Conservation (phyloP, 2,113 vertebrate genomes). For the Coryphaenoides rupestris region DNA sequence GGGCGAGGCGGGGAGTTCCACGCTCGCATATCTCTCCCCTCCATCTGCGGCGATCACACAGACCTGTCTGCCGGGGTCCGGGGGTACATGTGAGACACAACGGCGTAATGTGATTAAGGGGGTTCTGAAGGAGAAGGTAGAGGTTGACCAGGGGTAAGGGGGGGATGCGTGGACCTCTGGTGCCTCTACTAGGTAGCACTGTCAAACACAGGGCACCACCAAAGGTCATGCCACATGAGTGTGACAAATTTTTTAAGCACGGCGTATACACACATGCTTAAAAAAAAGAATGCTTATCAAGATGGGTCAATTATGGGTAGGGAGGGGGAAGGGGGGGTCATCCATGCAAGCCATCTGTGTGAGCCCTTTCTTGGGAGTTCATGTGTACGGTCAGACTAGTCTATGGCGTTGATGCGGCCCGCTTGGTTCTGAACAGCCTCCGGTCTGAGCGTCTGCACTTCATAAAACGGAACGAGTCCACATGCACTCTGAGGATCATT, state of each 20-base stretch:
- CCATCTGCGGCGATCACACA: slow-evolving; percentile 58
- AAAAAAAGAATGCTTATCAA: slow-evolving; percentile 19
- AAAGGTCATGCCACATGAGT: slow-evolving; percentile 12
- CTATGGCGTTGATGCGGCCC: background rate
- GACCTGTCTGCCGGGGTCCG: slow-evolving; percentile 27
- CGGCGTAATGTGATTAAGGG: slow-evolving; percentile 63
- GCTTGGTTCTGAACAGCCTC: slow-evolving; percentile 25
- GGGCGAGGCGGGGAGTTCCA: slow-evolving; percentile 21
- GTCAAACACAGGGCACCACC: slow-evolving; percentile 21
- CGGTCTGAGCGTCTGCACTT: slow-evolving; percentile 33
- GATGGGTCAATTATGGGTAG: slow-evolving; percentile 10
- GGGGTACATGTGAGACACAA: slow-evolving; percentile 36
- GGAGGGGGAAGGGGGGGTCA: too few species aligned
- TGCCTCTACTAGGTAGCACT: slow-evolving; percentile 23
- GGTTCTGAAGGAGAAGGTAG: slow-evolving; percentile 27
- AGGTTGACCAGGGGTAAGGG: slow-evolving; percentile 21
- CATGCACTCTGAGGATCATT: slow-evolving; percentile 57
- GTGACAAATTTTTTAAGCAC: slow-evolving; percentile 11
- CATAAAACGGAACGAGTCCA: slow-evolving; percentile 47
- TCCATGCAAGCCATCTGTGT: slow-evolving; percentile 8
- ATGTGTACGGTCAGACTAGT: background rate
- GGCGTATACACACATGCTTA: slow-evolving; percentile 4
- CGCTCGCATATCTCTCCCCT: slow-evolving; percentile 47
- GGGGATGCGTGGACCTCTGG: slow-evolving; percentile 13
- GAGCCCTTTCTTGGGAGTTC: too few species aligned